Base-by-base conservation (phyloP, 2,113 vertebrate species). In the Egretta garzetta region DNA sequence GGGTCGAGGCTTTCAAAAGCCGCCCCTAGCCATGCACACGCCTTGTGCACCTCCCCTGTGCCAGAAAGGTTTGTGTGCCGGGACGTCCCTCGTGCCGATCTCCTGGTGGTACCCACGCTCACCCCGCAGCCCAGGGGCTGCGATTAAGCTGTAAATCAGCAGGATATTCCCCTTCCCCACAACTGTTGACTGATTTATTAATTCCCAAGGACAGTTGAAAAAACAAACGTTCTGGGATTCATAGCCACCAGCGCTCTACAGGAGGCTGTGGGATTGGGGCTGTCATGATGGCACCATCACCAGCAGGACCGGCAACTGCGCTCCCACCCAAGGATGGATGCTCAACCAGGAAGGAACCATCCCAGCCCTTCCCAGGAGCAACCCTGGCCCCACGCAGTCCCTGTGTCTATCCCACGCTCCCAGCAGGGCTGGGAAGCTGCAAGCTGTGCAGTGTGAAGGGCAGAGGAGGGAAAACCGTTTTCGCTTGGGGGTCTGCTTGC, bases 71-170 rank as follows among this genome's bases (percentile, higher is more conserved):
- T 11, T 4, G 11, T 8, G 15, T 28, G 19, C 12, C 2, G 10
- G 4, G 6, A 6, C 20, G n/a, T 8, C 13, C 15, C 47, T 23
- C 0, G 3, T 4, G 9, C n/a, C 0, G 0, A 7, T 13, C 56
- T 23, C 45, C 30, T 0, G 4, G 19, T 1, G 10, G 45, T 7
- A 12, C 58, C 0, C 0, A 16, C 0, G 0, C 23, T 21, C 15
- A 4, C 5, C 0, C 1, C 1, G 0, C 66, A 24, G 28, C 20
- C 30, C 23, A 2, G 37, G 15, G 64, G 59, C 9, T 0, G 1
- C 1, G 0, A 14, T 20, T 3, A n/a, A 63, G 66, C 37, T 16
- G 12, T 24, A 35, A 45, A 83, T 14, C 58, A 66, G 43, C 17
- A 15, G 12, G 5, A 6, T 5, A 8, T 10, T 3, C 43, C 66